Base-by-base conservation (phyloP, 2,797 vertebrate species). In the Tapirus indicus region DNA sequence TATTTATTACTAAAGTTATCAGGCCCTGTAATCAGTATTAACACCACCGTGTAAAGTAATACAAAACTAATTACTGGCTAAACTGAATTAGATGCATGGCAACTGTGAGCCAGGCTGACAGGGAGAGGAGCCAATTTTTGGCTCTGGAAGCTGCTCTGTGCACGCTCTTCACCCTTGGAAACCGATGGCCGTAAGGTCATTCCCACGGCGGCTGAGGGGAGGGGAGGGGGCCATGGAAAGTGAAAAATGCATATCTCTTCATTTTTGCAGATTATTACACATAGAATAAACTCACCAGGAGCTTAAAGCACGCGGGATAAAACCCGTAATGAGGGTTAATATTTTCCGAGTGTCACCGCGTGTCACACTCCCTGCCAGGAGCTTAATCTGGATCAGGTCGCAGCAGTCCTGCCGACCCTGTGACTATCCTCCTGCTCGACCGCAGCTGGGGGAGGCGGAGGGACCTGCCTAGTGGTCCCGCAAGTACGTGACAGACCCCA, bases 1-100 rank as follows among this genome's bases (percentile, higher is more conserved):
- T 97, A 97, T 97, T 98, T 98, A 97, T 98, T 97, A 58, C 97
- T 95, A 6, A n/a, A 80, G 96, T 98, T 98, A 98, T 97, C 96
- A 87, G 97, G 89, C 98, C 98, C 97, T 93, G 97, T 95, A 97
- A 98, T 98, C 98, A 93, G 98, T 94, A 97, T 98, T 97, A 98
- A 96, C 97, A 97, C 95, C 97, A 49, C 90, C 17, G 32, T 9
- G 68, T 27, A 97, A 98, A 98, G 98, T 83, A 88, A 97, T 85
- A 95, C 97, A 92, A 90, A 98, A 92, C 98, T 98, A 98, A 98
- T 98, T 98, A 97, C 96, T 25, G 86, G 80, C 98, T 85, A 78
- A 86, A 90, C 93, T 11, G 93, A 95, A 96, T 98, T 88, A 98
- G 92, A 35, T 3, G n/a, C 77, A 7, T 2, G 75, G 58, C 80